Evolutionary conservation across 2,888 invertebrate species (phyloP), one percentile per base, ranked within the genome.

Genomic region (Pristionchus arcanus): DNA sequence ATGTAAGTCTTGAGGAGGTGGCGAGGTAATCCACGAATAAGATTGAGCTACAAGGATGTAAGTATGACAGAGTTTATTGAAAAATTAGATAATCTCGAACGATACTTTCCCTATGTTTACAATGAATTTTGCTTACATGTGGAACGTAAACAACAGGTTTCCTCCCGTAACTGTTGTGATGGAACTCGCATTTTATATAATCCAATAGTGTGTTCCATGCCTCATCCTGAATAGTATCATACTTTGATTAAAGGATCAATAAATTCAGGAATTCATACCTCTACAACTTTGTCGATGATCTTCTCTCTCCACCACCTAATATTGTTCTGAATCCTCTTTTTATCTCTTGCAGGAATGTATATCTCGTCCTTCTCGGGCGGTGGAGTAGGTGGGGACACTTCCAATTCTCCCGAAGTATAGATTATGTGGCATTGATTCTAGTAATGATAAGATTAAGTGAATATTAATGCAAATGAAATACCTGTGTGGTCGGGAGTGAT

Each of bases 131-230:
- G 3, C 87, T 74, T n/a, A 88, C 87, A 28, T 88, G 31, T 4
- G 55, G 53, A 1, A 74, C 28, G 37, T 55, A 74, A 21, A 88
- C 87, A 9, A 88, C 74, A 13, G 87, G 87, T 31, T 88, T 88
- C 42, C 42, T 71, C 25, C 87, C 87, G 37, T 74, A 88, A 74
- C 87, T 88, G 53, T 88, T 88, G 28, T 88, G 87, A 34, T 74
- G 53, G 74, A 88, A 88, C 59, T 71, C 55, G 34, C 55, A 55
- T 53, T 88, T n/a, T n/a, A 53, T 49, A 31, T 88, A 88, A 28
- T 88, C 74, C 31, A 88, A 34, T 31, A 55, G 25, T 11, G 28
- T 68, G 4, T 53, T 53, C 87, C 87, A 88, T 25, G 87, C 71
- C 25, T 74, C 53, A 49, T 88, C 55, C 87, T 88, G 28, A 25